Evolutionary conservation across 2,888 invertebrate genomes (phyloP).

Genomic region (Folsomia candida): DNA sequence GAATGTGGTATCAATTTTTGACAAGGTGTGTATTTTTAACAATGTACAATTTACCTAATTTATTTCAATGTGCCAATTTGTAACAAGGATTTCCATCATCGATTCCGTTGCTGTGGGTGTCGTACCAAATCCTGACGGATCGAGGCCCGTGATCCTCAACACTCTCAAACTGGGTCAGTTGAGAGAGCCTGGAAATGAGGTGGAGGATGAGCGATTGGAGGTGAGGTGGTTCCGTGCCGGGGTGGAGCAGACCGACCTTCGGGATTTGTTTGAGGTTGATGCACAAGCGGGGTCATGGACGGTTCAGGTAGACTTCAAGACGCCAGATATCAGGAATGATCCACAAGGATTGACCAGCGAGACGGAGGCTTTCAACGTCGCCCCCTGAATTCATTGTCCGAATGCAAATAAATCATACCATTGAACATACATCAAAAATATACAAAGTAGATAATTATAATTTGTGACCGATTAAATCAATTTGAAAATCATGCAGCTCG

Average conservation of each 20-base stretch:
- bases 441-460: no score
- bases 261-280: slow-evolving; percentile 29
- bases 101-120: slow-evolving; percentile 33
- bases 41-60: no score
- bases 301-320: slow-evolving; percentile 27
- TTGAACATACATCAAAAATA: no score
- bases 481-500: no score
- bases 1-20: slow-evolving; percentile 47
- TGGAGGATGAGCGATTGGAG: slow-evolving; percentile 34
- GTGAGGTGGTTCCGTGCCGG: slow-evolving; percentile 35
- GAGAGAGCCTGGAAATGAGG: slow-evolving; percentile 36
- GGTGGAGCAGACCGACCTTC: slow-evolving; percentile 23
- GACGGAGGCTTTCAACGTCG: slow-evolving; percentile 3
- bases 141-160: slow-evolving; percentile 24
- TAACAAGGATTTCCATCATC: slow-evolving; percentile 40
- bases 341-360: slow-evolving; percentile 24
- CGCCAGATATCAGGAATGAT: slow-evolving; percentile 36
- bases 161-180: slow-evolving; percentile 43
- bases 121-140: slow-evolving; percentile 19
- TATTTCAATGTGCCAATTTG: no score
- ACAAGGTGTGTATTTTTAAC: no score
- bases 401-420: no score
- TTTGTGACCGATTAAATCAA: no score
- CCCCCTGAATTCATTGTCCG: no score
- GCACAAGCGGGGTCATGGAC: slow-evolving; percentile 31